Evolutionary conservation across 2,888 invertebrate genomes (phyloP), one percentile per base, ranked within the genome.

Genomic region (Gisinianus flammeolus): DNA sequence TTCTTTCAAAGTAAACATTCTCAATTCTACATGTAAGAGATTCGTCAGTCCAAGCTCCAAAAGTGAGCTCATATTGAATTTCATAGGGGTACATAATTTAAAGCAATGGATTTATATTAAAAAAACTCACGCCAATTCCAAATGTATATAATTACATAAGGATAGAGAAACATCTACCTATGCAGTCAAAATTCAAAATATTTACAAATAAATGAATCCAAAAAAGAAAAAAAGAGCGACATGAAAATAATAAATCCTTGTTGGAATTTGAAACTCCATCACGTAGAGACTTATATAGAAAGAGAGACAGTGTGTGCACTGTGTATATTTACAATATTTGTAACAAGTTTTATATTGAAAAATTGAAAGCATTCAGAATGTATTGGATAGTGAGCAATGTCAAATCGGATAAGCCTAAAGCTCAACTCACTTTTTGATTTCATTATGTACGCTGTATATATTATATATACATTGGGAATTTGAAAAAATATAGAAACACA

Each of bases 51-150:
- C 19, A 12, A 2, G 16, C 44, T 16, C 16, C 19, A 44, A 44
- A 44, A 58, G 26, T 24, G n/a, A 58, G 10, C 8, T 58, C 58
- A 26, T 58, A 58, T 58, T 58, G 22, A 26, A 58, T 58, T 58
- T 58, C 58, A 58, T 44, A 44, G 44, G 44, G 58, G 58, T 58
- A n/a, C 58, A 26, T 58, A 58, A 58, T 24, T 58, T 24, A 58
- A 58, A 58, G n/a, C 44, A 44, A 44, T 44, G 19, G 44, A 44
- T 44, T 44, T 6, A 44, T 16, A 19, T 35, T 35, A 35, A 12
- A n/a, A n/a, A n/a, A 35, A 44, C 44, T 44, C 44, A 19, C 12
- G 44, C 44, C 44, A 44, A 44, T 44, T 44, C 16, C 8, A 44
- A 19, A 16, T 44, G 19, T n/a, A n/a, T n/a, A n/a, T n/a, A n/a